Conservation (phyloP, 2,113 vertebrate species). For the Meleagris gallopavo region DNA sequence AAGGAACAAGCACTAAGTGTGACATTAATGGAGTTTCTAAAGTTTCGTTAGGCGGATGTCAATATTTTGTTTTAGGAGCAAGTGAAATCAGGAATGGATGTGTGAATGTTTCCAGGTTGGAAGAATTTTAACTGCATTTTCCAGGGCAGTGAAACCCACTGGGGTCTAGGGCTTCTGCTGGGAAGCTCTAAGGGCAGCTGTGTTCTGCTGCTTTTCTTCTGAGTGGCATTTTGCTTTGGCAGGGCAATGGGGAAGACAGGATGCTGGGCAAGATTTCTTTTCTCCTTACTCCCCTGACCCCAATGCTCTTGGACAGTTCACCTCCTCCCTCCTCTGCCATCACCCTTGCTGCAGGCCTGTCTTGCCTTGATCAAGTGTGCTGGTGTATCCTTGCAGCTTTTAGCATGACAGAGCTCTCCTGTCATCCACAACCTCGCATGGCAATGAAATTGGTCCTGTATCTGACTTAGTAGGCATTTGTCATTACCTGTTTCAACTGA, state of each 20-base stretch:
- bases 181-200: not conserved
- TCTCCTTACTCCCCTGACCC: not conserved
- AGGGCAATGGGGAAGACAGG: not conserved
- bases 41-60: not conserved
- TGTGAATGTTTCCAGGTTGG: not conserved
- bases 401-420: not conserved
- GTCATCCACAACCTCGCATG: not conserved
- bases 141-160: not conserved
- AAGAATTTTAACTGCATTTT: not conserved
- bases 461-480: not conserved
- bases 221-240: not conserved
- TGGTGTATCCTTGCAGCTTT: not conserved
- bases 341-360: not conserved
- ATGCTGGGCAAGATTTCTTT: not conserved
- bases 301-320: not conserved
- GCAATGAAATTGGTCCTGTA: not conserved
- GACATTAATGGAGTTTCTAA: not conserved
- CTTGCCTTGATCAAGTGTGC: not conserved
- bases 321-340: not conserved
- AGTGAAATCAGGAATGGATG: not conserved
- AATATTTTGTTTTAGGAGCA: not conserved
- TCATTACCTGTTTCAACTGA: not conserved
- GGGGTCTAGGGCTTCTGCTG: not conserved
- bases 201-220: not conserved
- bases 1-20: not conserved